Conservation (phyloP, 2,888 invertebrate genomes). For the Pachycephus smyrnensis region DNA sequence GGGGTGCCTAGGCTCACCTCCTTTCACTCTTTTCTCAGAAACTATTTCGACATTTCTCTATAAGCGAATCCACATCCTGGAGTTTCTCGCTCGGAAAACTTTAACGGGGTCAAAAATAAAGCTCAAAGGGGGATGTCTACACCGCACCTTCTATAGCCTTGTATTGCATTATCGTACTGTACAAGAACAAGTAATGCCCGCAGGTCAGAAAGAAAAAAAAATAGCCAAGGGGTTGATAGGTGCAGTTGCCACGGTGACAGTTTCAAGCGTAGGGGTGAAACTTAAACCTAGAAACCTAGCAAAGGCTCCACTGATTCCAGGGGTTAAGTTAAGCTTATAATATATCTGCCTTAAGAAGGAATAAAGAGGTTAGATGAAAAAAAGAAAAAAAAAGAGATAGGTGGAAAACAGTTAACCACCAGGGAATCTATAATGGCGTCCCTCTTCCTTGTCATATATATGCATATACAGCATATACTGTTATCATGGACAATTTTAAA, state of each 20-base stretch:
- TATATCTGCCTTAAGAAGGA: conserved; percentile 1
- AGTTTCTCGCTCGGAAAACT: background rate
- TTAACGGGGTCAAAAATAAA: background rate
- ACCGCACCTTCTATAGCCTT: background rate
- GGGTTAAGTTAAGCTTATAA: conserved; percentile 51
- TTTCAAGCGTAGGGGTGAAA: conserved; percentile 49
- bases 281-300: conserved; percentile 55
- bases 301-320: conserved; percentile 48
- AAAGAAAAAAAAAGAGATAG: background rate
- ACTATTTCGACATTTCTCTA: background rate
- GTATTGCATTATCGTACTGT: background rate
- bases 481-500: background rate
- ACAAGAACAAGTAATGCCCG: conserved; percentile 3
- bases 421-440: background rate
- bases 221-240: background rate
- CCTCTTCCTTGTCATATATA: too few species aligned
- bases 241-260: conserved; percentile 39
- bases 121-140: background rate
- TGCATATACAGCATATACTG: background rate
- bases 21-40: background rate
- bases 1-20: background rate
- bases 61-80: background rate
- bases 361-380: background rate
- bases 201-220: background rate
- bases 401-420: background rate